Evolutionary conservation across 2,797 vertebrate genomes (phyloP), one percentile per base, ranked within the genome.

Genomic region (Clangula hyemalis): DNA sequence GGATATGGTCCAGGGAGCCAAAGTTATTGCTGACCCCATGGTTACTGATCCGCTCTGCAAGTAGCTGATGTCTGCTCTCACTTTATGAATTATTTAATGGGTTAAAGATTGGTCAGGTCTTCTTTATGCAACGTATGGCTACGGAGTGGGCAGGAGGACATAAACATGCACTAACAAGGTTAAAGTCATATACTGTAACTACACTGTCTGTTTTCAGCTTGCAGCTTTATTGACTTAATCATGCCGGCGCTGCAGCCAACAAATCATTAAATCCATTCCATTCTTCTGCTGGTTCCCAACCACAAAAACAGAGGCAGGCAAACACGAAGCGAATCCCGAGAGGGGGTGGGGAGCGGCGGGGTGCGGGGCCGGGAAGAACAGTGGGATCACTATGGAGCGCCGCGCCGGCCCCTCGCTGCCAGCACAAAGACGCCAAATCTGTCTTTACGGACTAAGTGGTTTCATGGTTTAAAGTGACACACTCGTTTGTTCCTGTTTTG

Each of bases 221-320:
- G 96, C 91, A 94, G 94, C 87, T 97, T 97, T 97, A 96, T 97
- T 94, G 93, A 95, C 94, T 97, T 94, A 97, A 96, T 97, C 96
- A 96, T 82, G 93, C 93, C 74, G 77, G 90, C 89, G 93, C 92
- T 21, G 83, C 90, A 95, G 97, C 95, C 95, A 97, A 96, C 95
- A 94, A 97, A 96, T 96, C 93, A 97, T 95, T 96, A 96, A 95
- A 95, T 96, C 92, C 92, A 96, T 97, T 97, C 95, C 95, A 97
- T 94, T 94, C 96, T 97, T 97, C 95, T 89, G 93, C 96, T 96
- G 93, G 93, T 92, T 96, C 95, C 94, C 95, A 96, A 94, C 92
- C 94, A 93, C 93, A 95, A 91, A 94, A 91, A 96, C 90, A 96
- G 86, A 94, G 93, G 92, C 93, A 96, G 89, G 96, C 89, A 94